phyloP scores from a whole-genome alignment of 2,113 vertebrate genomes.

The Sardina pilchardus region DNA sequence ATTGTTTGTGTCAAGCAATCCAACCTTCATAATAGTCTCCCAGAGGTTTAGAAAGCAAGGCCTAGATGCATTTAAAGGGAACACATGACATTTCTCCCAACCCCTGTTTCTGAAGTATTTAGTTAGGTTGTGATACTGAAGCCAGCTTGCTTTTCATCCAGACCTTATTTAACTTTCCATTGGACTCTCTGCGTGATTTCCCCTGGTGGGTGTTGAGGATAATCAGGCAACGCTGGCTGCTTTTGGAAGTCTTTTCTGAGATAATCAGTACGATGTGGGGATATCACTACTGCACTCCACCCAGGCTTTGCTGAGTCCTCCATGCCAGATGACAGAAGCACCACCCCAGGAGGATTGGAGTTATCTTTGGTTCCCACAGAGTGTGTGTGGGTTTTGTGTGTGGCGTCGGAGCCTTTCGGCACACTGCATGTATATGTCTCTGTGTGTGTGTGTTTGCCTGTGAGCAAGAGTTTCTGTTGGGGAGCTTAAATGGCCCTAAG shows the following conservation, averaged over 20 bases:
- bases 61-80: background rate
- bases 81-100: background rate
- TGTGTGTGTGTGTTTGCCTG: background rate
- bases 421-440: background rate
- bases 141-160: background rate
- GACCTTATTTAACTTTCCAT: background rate
- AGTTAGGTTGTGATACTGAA: background rate
- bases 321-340: conserved; percentile 1
- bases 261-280: background rate
- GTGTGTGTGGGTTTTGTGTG: background rate
- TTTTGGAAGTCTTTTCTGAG: background rate
- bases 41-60: background rate
- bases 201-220: background rate
- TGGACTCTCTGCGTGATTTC: background rate
- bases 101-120: background rate
- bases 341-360: background rate
- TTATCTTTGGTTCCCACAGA: background rate
- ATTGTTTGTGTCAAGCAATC: background rate
- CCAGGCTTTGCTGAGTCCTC: background rate
- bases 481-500: background rate
- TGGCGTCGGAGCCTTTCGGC: background rate
- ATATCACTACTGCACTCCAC: background rate
- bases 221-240: background rate
- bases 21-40: background rate
- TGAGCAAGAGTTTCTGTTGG: background rate